Conservation (phyloP, 2,888 invertebrate genomes). For the Lepidocyrtinus sp. region DNA sequence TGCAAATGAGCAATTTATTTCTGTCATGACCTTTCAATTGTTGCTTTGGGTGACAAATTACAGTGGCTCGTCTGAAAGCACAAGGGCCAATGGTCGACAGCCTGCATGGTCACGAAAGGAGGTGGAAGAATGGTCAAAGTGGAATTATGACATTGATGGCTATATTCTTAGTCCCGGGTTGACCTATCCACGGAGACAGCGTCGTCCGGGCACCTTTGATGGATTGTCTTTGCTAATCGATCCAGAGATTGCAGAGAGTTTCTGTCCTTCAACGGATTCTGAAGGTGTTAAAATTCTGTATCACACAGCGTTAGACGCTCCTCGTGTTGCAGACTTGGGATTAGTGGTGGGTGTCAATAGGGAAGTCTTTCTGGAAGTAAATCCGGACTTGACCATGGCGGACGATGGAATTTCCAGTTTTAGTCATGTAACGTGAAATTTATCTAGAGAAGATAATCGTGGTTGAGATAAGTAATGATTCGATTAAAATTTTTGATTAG, state of each 20-base stretch:
- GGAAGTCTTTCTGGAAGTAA: constrained; percentile 50
- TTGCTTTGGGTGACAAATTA: neutral
- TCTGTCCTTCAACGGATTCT: constrained; percentile 61
- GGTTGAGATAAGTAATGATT: too few relatives aligned
- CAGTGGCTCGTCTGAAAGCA: neutral
- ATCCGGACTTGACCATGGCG: constrained; percentile 52
- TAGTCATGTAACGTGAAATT: constrained; percentile 29
- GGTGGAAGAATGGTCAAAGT: constrained; percentile 49
- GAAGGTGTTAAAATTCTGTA: constrained; percentile 54
- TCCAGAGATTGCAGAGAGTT: constrained; percentile 58
- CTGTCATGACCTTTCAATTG: neutral
- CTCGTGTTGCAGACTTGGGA: constrained; percentile 52
- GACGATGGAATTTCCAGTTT: constrained; percentile 46
- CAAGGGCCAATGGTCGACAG: neutral
- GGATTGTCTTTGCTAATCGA: constrained; percentile 56
- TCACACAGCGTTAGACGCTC: constrained; percentile 46
- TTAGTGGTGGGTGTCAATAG: constrained; percentile 39
- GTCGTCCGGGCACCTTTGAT: constrained; percentile 43
- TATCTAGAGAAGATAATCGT: too few relatives aligned
- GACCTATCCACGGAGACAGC: constrained; percentile 40
- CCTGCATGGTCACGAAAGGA: constrained; percentile 15
- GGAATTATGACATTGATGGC: constrained; percentile 50
- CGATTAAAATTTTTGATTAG: too few relatives aligned
- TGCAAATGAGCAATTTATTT: too few relatives aligned
- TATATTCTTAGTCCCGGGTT: constrained; percentile 20